phyloP scores from a whole-genome alignment of 2,888 invertebrate species.

The Drosophila koepferae region DNA sequence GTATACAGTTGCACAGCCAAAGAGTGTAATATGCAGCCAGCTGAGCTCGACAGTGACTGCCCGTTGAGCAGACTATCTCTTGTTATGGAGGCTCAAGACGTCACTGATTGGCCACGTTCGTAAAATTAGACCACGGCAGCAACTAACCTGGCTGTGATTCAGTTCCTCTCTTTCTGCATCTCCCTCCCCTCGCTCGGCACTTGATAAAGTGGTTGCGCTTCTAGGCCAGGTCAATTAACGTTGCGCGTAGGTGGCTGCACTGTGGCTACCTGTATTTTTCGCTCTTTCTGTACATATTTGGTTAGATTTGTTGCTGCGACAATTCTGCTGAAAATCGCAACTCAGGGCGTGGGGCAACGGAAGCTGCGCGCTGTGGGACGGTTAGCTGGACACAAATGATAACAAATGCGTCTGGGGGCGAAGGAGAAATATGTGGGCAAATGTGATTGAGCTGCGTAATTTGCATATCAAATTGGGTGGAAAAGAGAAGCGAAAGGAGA shows the following conservation, averaged over 20 bases:
- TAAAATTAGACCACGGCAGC: slow-evolving; percentile 68
- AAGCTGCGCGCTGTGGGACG: not conserved
- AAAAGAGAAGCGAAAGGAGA: not conserved
- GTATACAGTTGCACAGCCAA: not conserved
- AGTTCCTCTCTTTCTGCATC: not conserved
- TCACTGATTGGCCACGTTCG: slow-evolving; percentile 80
- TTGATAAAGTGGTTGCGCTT: slow-evolving; percentile 60
- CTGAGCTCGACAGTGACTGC: not conserved
- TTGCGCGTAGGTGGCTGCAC: slow-evolving; percentile 51
- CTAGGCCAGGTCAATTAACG: slow-evolving; percentile 71
- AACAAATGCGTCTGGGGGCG: slow-evolving; percentile 46
- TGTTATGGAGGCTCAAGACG: slow-evolving; percentile 46
- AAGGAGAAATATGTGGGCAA: slow-evolving; percentile 6
- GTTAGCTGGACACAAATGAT: slow-evolving; percentile 42
- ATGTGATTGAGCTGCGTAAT: slow-evolving; percentile 36
- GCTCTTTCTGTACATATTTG: slow-evolving; percentile 3
- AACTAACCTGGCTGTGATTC: slow-evolving; percentile 20
- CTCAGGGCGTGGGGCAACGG: not conserved
- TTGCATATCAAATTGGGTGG: slow-evolving; percentile 30
- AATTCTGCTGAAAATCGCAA: slow-evolving; percentile 37
- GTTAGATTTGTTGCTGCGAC: slow-evolving; percentile 38
- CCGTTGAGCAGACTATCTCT: not conserved
- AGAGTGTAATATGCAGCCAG: not conserved
- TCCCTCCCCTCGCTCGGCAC: not conserved
- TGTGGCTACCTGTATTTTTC: slow-evolving; percentile 58